Conservation (phyloP, 2,113 vertebrate genomes). For the Shinisaurus crocodilurus region DNA sequence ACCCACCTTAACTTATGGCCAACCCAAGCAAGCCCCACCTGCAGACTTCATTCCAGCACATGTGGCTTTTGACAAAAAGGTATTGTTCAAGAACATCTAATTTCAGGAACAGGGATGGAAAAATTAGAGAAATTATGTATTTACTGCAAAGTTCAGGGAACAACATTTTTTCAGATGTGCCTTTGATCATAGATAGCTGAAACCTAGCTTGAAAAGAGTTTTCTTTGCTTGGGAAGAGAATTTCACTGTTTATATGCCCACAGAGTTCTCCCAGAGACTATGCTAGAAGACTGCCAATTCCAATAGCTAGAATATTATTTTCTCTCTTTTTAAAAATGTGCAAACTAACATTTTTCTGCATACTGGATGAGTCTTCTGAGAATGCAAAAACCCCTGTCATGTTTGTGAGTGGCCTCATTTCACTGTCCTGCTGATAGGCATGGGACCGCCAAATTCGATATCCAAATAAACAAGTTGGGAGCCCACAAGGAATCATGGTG, state of each 20-base stretch:
- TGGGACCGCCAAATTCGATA: neutral
- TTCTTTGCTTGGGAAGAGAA: slow-evolving; percentile 69
- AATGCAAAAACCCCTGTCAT: neutral
- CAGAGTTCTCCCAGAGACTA: slow-evolving; percentile 65
- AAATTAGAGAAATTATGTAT: slow-evolving; percentile 58
- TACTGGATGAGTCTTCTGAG: neutral
- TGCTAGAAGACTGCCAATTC: slow-evolving; percentile 54
- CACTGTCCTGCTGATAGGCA: neutral
- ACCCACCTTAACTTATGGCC: slow-evolving; percentile 73
- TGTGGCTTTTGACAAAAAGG: slow-evolving; percentile 95
- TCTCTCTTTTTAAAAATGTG: neutral
- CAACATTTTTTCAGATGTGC: slow-evolving; percentile 45
- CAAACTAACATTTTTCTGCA: neutral
- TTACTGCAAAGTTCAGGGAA: slow-evolving; percentile 64
- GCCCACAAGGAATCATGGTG: too few species aligned
- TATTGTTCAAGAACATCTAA: slow-evolving; percentile 68
- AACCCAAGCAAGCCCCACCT: slow-evolving; percentile 56
- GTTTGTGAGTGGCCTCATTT: neutral
- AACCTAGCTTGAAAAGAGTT: slow-evolving; percentile 68
- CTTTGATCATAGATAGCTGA: slow-evolving; percentile 76
- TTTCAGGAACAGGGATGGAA: slow-evolving; percentile 46
- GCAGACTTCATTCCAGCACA: slow-evolving; percentile 84
- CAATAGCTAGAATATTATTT: slow-evolving; percentile 38
- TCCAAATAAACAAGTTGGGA: neutral
- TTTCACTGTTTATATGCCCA: slow-evolving; percentile 59